phyloP scores from a whole-genome alignment of 2,888 invertebrate species.

The Thumatha senex region DNA sequence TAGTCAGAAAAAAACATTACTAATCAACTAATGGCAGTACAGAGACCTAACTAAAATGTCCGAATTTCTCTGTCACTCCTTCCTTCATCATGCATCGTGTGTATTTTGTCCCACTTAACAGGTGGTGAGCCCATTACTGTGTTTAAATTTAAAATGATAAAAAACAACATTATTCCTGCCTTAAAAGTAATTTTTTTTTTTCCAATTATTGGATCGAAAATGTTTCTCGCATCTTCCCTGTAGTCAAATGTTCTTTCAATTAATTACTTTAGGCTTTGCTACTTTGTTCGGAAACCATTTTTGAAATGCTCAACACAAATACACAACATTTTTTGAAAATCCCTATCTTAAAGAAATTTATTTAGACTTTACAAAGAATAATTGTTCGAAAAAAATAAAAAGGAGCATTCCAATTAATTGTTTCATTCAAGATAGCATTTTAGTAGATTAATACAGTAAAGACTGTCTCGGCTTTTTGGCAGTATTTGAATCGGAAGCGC shows the following conservation, averaged over 20 bases:
- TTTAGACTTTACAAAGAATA: constrained; percentile 44
- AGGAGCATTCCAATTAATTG: constrained; percentile 27
- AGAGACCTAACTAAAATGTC: too few species aligned
- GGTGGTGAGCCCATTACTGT: too few species aligned
- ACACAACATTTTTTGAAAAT: constrained; percentile 43
- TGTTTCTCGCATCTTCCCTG: constrained; percentile 16
- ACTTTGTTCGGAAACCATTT: constrained; percentile 44
- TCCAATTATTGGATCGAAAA: constrained; percentile 16
- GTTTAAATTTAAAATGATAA: too few species aligned
- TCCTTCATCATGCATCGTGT: too few species aligned
- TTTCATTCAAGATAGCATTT: constrained; percentile 14
- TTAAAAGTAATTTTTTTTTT: constrained; percentile 16
- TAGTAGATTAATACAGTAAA: constrained; percentile 11
- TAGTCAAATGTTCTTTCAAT: constrained; percentile 40
- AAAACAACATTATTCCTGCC: neutral
- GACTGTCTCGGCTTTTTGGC: constrained; percentile 5
- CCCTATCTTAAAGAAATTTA: constrained; percentile 50
- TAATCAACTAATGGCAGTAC: too few species aligned
- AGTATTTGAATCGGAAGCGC: neutral
- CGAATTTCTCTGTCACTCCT: too few species aligned
- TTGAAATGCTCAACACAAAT: constrained; percentile 43
- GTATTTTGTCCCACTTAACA: too few species aligned
- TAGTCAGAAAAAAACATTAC: too few species aligned
- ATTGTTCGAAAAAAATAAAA: constrained; percentile 41
- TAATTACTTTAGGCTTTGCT: constrained; percentile 47